Conservation (phyloP, 2,888 invertebrate genomes). For the Linnaemya vulpina region DNA sequence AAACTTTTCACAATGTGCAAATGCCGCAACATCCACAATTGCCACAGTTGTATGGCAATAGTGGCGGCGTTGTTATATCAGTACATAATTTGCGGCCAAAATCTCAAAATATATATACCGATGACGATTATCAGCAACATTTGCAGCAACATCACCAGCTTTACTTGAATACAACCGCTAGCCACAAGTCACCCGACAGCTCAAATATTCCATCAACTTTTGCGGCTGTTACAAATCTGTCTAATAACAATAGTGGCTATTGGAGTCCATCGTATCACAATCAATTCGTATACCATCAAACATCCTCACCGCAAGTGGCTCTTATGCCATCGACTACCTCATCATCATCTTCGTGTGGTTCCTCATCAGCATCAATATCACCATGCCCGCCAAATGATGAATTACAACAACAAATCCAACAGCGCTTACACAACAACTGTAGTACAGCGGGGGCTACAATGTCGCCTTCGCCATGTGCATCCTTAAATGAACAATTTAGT, state of each 20-base stretch:
- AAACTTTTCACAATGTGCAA: constrained; percentile 38
- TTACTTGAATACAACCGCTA: constrained; percentile 56
- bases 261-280: constrained; percentile 71
- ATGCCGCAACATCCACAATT: constrained; percentile 27
- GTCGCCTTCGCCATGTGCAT: constrained; percentile 50
- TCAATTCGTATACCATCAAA: constrained; percentile 63
- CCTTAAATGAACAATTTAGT: constrained; percentile 45
- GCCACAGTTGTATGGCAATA: constrained; percentile 60
- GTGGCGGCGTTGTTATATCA: constrained; percentile 56
- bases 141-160: constrained; percentile 63
- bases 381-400: constrained; percentile 65
- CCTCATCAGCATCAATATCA: constrained; percentile 68
- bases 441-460: neutral
- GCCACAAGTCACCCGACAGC: constrained; percentile 65
- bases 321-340: constrained; percentile 42
- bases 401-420: constrained; percentile 43
- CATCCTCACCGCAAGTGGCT: constrained; percentile 35
- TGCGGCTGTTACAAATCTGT: constrained; percentile 47
- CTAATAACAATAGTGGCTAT: constrained; percentile 54
- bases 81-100: constrained; percentile 72
- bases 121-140: constrained; percentile 60
- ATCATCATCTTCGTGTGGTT: constrained; percentile 58
- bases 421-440: constrained; percentile 23
- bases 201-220: constrained; percentile 60
- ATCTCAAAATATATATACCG: constrained; percentile 38